Evolutionary conservation across 2,113 vertebrate genomes (phyloP), one percentile per base, ranked within the genome.

Genomic region (Pyxicephalus adspersus): DNA sequence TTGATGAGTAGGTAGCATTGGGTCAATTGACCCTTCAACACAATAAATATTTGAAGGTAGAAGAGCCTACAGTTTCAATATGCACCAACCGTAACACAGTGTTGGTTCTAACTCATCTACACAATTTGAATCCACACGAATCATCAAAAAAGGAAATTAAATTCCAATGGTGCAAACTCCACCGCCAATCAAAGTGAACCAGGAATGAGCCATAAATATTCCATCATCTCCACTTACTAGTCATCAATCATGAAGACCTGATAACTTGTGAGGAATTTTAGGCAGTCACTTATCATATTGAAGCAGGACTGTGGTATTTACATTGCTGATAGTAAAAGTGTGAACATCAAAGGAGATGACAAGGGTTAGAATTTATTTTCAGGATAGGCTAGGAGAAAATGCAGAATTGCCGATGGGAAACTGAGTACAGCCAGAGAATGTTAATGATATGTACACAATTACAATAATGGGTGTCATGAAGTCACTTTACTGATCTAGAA

Each of bases 231-330:
- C 52, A 31, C 52, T 58, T 58, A 20, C 70, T 57, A 73, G 52
- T 73, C 52, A 73, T 73, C 70, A 73, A 57, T 73, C 70, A 58
- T 19, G 57, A 28, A 57, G 51, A 73, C 70, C 70, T 58, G 70
- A 73, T 73, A 58, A 73, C 70, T 34, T 68, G 66, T 51, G 51
- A 22, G 26, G 26, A 55, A 34, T 63, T 31, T 45, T 45, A 38
- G 54, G 31, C 72, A 63, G 58, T 17, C 45, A 63, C 70, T 75
- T 75, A 75, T 61, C 72, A 75, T 75, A 75, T 26, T 63, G 72
- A 18, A 45, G 73, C 73, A 76, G 73, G 31, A 34, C 73, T 76
- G 31, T 13, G 8, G 16, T 76, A 76, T 76, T 76, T 76, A 76
- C 34, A 51, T 28, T 22, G 73, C 22, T 76, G 73, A 64, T 50